Percentiles rank a stretch among this genome's conserved stretches.
Conservation (phyloP, 2,113 vertebrate genomes). For the Conger conger region DNA sequence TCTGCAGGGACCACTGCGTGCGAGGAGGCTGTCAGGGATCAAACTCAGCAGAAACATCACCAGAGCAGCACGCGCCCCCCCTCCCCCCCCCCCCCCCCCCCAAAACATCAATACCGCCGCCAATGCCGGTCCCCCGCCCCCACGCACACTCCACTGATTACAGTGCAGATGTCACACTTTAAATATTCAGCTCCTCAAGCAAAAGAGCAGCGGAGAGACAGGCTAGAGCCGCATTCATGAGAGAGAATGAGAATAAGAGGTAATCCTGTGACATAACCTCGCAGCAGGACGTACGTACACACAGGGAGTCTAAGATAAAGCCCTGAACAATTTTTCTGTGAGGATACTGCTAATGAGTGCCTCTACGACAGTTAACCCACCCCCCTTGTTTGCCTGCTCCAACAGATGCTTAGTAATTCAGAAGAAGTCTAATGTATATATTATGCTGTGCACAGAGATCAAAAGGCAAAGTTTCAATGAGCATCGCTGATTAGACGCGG, state of each 20-base stretch:
- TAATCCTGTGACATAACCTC: neutral
- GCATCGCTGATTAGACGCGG: neutral
- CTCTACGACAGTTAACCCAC: neutral
- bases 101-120: neutral
- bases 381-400: neutral
- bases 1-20: neutral
- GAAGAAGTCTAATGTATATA: neutral
- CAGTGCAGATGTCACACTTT: neutral
- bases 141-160: neutral
- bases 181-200: constrained; percentile 6
- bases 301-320: neutral
- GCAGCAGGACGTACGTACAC: neutral
- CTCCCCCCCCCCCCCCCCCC: neutral
- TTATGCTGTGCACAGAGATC: neutral
- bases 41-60: neutral
- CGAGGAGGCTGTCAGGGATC: neutral
- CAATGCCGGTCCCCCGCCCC: neutral
- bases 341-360: neutral
- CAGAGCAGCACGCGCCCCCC: neutral
- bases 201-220: neutral
- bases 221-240: neutral
- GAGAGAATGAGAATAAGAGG: too few species aligned
- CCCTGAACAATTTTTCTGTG: neutral
- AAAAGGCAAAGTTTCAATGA: neutral
- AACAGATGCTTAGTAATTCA: neutral